These are phyloP conservation scores for Agriopis aurantiaria DNA, from an alignment of 2,888 invertebrate species.

Conservation along the genomic window DNA sequence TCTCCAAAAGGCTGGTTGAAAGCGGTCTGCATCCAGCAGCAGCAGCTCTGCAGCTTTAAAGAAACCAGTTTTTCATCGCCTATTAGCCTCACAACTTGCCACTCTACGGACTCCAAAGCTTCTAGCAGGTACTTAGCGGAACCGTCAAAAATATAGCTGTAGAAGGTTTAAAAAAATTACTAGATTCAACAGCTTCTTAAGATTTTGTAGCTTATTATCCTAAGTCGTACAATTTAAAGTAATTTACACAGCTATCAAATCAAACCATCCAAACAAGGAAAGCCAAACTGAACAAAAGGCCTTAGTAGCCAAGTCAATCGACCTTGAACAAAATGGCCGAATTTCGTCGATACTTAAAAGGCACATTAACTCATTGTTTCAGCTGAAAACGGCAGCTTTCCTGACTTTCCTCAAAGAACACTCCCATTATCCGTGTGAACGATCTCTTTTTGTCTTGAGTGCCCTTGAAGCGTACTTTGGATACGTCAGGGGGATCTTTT, in stretches of 20 bases:
- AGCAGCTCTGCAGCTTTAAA: no score
- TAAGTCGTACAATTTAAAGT: background rate
- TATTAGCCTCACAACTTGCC: no score
- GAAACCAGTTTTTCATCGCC: no score
- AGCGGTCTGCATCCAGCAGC: no score
- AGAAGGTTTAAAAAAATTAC: no score
- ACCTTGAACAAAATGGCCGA: slow-evolving; percentile 32
- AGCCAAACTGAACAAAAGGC: slow-evolving; percentile 2
- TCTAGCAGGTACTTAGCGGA: no score
- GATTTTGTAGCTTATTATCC: no score
- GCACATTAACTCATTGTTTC: slow-evolving; percentile 40
- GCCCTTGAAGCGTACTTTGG: slow-evolving; percentile 31
- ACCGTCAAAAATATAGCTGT: no score
- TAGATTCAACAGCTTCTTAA: no score
- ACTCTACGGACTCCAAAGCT: no score
- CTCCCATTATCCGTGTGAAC: slow-evolving; percentile 38
- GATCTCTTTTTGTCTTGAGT: slow-evolving; percentile 39
- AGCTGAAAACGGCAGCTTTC: slow-evolving; percentile 34
- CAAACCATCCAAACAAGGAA: slow-evolving; percentile 4
- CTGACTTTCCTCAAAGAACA: slow-evolving; percentile 32
- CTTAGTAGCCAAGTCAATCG: slow-evolving; percentile 18
- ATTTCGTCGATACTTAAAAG: slow-evolving; percentile 36
- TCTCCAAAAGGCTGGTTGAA: no score
- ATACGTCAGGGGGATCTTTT: slow-evolving; percentile 30
- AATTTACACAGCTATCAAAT: background rate